A percentile compares a stretch with the other conserved stretches of the same genome.
Evolutionary conservation across 2,888 invertebrate species (phyloP).

Genomic region (Teinopalpus imperialis): DNA sequence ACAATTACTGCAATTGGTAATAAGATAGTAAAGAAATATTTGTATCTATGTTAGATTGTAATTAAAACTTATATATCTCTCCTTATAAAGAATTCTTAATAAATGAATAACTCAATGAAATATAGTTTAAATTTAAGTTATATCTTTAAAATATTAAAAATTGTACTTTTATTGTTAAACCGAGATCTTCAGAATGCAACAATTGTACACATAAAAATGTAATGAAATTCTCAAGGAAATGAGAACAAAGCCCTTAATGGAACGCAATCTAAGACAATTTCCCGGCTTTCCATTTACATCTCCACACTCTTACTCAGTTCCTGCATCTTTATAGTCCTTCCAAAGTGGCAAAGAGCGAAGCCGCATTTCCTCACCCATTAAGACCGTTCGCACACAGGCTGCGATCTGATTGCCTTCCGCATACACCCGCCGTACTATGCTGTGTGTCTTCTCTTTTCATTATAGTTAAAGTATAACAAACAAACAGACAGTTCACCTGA

Average conservation of each 20-base stretch:
- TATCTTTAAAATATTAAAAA: conserved; percentile 1
- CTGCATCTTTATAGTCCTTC: conserved; percentile 28
- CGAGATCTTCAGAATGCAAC: neutral
- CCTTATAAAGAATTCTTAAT: no score
- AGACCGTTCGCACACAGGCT: conserved; percentile 9
- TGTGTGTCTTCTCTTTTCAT: no score
- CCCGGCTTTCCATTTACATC: conserved; percentile 25
- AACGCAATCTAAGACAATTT: conserved; percentile 21
- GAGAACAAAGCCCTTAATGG: conserved; percentile 15
- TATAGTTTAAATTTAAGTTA: conserved; percentile 8
- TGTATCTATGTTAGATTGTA: no score
- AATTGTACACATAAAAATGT: conserved; percentile 10
- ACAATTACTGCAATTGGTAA: no score
- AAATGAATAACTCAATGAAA: no score
- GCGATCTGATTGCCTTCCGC: no score
- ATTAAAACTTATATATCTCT: no score
- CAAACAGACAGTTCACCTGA: no score
- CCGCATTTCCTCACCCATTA: conserved; percentile 53
- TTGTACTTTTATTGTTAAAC: no score
- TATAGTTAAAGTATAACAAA: no score
- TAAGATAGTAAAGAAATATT: no score
- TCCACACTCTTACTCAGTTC: conserved; percentile 27
- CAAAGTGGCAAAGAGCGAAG: conserved; percentile 24
- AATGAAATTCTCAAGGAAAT: conserved; percentile 17
- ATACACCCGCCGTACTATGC: no score